Conservation (phyloP, 2,888 invertebrate species). For the Cerastis leucographa region DNA sequence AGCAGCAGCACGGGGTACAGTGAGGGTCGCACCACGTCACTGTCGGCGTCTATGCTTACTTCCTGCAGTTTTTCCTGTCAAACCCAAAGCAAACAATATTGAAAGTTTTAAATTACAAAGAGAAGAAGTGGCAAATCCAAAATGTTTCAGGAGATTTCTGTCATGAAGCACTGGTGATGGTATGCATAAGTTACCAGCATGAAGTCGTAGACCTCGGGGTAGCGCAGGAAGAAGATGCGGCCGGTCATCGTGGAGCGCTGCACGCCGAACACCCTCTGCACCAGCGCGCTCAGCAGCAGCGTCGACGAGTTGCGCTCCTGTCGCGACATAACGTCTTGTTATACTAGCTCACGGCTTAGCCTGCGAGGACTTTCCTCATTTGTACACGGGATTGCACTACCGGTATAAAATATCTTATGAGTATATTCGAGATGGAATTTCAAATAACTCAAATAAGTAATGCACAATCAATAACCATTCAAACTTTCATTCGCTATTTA, state of each 20-base stretch:
- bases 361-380: neutral
- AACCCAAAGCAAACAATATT: neutral
- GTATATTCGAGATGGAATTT: no score
- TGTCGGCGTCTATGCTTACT: slow-evolving; percentile 61
- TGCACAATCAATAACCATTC: no score
- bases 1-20: slow-evolving; percentile 95
- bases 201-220: slow-evolving; percentile 90
- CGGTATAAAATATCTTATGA: no score
- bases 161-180: neutral
- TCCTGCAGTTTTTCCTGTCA: slow-evolving; percentile 81
- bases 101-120: neutral
- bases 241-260: slow-evolving; percentile 94
- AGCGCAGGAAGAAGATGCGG: slow-evolving; percentile 94
- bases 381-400: no score
- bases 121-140: neutral
- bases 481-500: no score
- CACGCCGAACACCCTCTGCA: slow-evolving; percentile 97
- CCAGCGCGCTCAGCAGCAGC: slow-evolving; percentile 95
- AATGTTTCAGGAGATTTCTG: neutral
- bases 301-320: slow-evolving; percentile 97
- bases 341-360: neutral
- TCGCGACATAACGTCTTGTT: neutral
- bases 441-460: no score
- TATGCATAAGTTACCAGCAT: slow-evolving; percentile 83
- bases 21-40: slow-evolving; percentile 88